Base-by-base conservation (phyloP, 1,140 invertebrate species). In the Scylla paramamosain region DNA sequence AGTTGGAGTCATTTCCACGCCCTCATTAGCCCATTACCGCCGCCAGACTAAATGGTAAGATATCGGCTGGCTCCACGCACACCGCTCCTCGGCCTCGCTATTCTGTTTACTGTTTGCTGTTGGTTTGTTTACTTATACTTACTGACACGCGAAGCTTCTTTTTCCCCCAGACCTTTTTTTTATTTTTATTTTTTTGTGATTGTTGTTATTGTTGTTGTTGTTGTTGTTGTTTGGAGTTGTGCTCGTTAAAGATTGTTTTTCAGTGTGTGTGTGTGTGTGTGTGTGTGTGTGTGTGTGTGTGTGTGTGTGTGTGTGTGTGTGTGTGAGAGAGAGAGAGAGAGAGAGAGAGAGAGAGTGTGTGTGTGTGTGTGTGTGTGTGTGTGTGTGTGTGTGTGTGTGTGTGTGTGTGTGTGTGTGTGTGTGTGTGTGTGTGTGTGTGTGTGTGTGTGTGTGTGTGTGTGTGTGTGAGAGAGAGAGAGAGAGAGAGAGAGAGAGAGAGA, bases 251-350 rank as follows among this genome's bases (percentile, higher is more conserved):
- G 77, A 7, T 82, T 86, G 83, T 86, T 20, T 28, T 86, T 28
- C 4, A 25, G 83, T 86, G n/a, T 86, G 83, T 86, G 16, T 16
- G 14, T 86, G 83, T 86, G 83, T 25, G 16, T 86, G 83, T 86
- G 83, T 39, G 83, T 86, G 83, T 86, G 83, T 86, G 83, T 86
- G 83, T 86, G 83, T 86, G 83, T 86, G 83, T 86, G 83, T 86
- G 83, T 86, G 83, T 86, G 83, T 86, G 83, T 86, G 83, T 86
- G 83, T 86, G 83, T 86, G 83, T 86, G 83, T 12, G 83, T 12
- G 16, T 12, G n/a, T 0, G 83, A 12, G 14, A 31, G 16, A 86
- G 39, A 39, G 39, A 39, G 39, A 39, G 39, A 39, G 39, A 39
- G 39, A 39, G 39, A 39, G 39, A 39, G 39, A 39, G 39, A 39